Evolutionary conservation across 2,797 vertebrate genomes (phyloP).

Genomic region (Eidolon dupreanum): DNA sequence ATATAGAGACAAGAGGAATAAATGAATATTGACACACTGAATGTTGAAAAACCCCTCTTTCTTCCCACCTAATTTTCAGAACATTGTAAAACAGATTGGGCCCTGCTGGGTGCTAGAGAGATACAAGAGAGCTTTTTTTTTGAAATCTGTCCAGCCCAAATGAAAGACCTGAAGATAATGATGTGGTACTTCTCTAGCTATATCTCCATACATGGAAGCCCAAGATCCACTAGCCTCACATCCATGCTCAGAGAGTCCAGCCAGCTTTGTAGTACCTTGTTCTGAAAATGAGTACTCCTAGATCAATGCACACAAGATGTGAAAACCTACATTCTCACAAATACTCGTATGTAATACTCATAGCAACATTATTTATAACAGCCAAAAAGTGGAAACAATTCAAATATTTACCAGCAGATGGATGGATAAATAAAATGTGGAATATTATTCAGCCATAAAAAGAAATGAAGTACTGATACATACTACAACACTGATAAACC

Average conservation of each 20-base stretch:
- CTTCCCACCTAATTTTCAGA: background rate
- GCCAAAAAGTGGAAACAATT: background rate
- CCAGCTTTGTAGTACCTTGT: background rate
- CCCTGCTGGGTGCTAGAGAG: background rate
- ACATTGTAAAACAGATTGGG: background rate
- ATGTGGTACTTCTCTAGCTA: background rate
- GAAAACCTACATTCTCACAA: background rate
- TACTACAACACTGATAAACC: background rate
- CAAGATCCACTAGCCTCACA: background rate
- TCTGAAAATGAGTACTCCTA: background rate
- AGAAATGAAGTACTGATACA: background rate
- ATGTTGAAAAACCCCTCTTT: background rate
- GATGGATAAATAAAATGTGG: background rate
- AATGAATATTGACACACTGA: background rate
- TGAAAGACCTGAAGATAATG: background rate
- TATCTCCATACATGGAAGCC: background rate
- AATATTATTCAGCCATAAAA: background rate
- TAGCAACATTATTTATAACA: background rate
- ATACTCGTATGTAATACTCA: background rate
- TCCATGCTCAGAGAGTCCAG: background rate
- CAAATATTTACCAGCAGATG: background rate
- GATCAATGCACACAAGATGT: background rate
- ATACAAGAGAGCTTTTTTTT: background rate
- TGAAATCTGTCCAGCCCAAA: background rate
- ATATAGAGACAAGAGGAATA: background rate